phyloP scores from a whole-genome alignment of 2,888 invertebrate species.

The Synergus laeviventris region DNA sequence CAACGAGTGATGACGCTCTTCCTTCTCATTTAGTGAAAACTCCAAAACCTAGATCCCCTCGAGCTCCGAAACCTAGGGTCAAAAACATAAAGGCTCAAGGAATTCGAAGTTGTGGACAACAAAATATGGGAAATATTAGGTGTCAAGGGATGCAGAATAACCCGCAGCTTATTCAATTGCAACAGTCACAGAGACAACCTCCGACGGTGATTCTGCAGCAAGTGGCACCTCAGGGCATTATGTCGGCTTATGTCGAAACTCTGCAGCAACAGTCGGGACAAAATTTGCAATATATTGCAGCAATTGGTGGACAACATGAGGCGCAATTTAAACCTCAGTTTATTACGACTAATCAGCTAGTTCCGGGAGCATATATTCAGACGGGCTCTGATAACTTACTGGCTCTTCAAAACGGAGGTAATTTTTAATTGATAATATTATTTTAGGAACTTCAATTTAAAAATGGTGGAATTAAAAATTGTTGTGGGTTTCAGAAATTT shows the following conservation, averaged over 20 bases:
- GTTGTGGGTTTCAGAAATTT: neutral
- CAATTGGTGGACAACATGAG: conserved; percentile 80
- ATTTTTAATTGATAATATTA: neutral
- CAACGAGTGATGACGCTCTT: conserved; percentile 52
- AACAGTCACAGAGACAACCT: conserved; percentile 79
- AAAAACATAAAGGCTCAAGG: conserved; percentile 60
- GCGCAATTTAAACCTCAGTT: conserved; percentile 70
- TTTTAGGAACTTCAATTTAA: neutral
- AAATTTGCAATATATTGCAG: conserved; percentile 87
- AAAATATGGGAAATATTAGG: conserved; percentile 59
- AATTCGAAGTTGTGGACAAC: conserved; percentile 61
- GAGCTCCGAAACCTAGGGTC: conserved; percentile 62
- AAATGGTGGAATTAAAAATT: neutral
- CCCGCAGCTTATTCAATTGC: conserved; percentile 79
- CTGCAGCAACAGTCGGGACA: conserved; percentile 84
- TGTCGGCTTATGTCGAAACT: conserved; percentile 83
- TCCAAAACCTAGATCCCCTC: conserved; percentile 55
- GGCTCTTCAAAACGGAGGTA: conserved; percentile 69
- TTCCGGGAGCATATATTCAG: conserved; percentile 73
- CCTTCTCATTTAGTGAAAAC: conserved; percentile 42
- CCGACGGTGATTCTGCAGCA: conserved; percentile 85
- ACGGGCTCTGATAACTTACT: conserved; percentile 70
- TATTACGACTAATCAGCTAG: conserved; percentile 68
- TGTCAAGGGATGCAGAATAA: conserved; percentile 72
- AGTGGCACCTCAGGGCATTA: conserved; percentile 79